A percentile compares a stretch with the other conserved stretches of the same genome.
These are phyloP conservation scores for Acanthis flammea DNA, from an alignment of 2,797 vertebrate genomes.

Conservation along the genomic window DNA sequence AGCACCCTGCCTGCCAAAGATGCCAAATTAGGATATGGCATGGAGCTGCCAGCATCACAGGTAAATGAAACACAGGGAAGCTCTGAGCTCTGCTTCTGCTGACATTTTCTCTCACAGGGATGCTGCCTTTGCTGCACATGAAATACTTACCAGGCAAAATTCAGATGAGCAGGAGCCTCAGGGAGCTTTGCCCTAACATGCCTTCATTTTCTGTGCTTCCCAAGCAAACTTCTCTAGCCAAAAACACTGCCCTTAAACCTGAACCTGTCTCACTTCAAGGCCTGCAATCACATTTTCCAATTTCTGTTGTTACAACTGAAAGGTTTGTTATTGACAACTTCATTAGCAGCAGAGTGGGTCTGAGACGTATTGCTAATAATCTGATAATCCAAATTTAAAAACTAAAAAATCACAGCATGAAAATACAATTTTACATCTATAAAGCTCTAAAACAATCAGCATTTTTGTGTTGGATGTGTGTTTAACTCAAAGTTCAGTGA, in stretches of 20 bases:
- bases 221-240: background rate
- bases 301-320: background rate
- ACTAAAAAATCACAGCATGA: background rate
- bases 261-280: background rate
- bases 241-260: background rate
- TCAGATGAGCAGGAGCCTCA: background rate
- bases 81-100: background rate
- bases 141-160: background rate
- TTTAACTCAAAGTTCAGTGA: background rate
- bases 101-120: background rate
- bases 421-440: background rate
- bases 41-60: background rate
- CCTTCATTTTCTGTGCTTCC: fast-evolving
- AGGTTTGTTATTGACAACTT: background rate
- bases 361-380: background rate
- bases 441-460: background rate
- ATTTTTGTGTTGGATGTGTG: background rate
- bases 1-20: background rate
- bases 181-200: background rate
- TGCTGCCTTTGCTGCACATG: background rate
- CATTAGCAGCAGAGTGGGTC: background rate
- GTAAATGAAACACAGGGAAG: background rate
- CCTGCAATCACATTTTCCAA: background rate
- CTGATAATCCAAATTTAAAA: background rate
- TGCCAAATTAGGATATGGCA: background rate